phyloP scores from a whole-genome alignment of 2,113 vertebrate genomes.

The Clarias gariepinus region DNA sequence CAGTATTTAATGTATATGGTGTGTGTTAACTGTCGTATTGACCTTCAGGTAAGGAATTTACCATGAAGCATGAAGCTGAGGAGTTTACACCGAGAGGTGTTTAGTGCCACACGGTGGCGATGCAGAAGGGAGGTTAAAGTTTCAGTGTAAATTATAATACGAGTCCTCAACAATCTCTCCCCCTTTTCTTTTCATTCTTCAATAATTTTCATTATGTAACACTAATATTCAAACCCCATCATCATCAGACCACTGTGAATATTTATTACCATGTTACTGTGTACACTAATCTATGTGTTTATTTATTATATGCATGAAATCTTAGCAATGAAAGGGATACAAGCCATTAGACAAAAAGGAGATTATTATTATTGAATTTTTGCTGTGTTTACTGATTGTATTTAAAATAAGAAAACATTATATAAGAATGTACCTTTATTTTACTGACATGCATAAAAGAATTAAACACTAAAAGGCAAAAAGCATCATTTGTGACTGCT shows the following conservation, averaged over 20 bases:
- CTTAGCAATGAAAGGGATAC: neutral
- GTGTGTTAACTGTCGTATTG: neutral
- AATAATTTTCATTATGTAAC: neutral
- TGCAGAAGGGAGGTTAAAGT: neutral
- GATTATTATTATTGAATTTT: neutral
- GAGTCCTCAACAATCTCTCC: neutral
- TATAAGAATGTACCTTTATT: neutral
- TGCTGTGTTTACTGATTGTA: constrained; percentile 2
- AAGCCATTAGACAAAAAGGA: neutral
- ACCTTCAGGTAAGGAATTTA: neutral
- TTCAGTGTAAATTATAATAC: too few species aligned
- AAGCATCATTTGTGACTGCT: neutral
- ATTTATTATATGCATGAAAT: constrained; percentile 3
- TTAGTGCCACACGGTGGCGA: neutral
- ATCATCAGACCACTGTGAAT: neutral
- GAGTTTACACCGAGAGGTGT: neutral
- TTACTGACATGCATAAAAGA: neutral
- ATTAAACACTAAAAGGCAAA: neutral
- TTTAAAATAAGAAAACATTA: neutral
- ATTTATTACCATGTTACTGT: neutral
- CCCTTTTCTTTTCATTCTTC: neutral
- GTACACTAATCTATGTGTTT: neutral
- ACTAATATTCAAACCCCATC: neutral
- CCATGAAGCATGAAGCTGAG: neutral
- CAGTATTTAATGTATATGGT: neutral